Percentiles rank a stretch among this genome's conserved stretches.
Evolutionary conservation across 2,113 vertebrate species (phyloP).

Genomic region (Amblyopsis rosae): DNA sequence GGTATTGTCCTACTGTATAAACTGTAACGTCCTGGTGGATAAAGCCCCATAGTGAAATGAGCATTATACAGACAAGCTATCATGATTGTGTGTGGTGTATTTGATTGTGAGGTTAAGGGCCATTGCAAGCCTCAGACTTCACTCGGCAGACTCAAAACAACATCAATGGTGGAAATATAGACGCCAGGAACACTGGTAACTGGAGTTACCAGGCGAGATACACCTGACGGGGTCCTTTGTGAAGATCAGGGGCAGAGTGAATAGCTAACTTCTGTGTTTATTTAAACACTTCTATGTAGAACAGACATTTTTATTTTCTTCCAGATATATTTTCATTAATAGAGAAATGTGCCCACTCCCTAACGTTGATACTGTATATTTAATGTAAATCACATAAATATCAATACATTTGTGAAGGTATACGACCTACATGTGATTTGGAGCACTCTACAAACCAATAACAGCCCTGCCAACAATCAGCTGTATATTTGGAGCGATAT

Average conservation of each 20-base stretch:
- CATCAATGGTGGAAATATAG: conserved; percentile 15
- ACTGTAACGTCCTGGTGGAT: background rate
- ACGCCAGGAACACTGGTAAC: conserved; percentile 14
- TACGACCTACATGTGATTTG: no score
- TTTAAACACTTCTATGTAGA: background rate
- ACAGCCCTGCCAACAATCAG: no score
- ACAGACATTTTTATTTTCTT: background rate
- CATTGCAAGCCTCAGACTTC: background rate
- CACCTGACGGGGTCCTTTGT: conserved; percentile 6
- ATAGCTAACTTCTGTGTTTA: background rate
- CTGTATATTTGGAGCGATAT: background rate
- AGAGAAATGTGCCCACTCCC: background rate
- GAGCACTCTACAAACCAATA: background rate
- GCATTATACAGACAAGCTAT: background rate
- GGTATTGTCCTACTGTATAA: background rate
- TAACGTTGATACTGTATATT: background rate
- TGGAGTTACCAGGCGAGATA: conserved; percentile 25
- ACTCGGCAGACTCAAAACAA: background rate
- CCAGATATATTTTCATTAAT: no score
- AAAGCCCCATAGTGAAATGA: background rate
- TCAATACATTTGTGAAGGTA: background rate
- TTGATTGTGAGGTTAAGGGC: background rate
- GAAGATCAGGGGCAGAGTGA: background rate
- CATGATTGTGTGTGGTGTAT: background rate
- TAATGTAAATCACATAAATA: background rate